phyloP scores from a whole-genome alignment of 2,888 invertebrate genomes.

The Troilus luridus region DNA sequence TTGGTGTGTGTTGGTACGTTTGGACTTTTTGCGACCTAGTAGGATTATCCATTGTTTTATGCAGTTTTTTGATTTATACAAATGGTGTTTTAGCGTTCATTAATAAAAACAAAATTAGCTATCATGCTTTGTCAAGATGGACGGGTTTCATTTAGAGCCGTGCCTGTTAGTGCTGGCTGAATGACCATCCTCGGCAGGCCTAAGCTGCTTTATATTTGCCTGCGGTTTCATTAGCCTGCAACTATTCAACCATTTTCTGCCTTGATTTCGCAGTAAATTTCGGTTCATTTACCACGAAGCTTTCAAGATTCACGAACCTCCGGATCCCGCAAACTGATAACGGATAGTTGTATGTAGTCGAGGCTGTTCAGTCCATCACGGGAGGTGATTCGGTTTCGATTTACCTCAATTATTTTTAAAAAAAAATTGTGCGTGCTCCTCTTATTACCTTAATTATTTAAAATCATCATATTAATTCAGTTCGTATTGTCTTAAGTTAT shows the following conservation, averaged over 20 bases:
- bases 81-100: no score
- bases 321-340: not conserved
- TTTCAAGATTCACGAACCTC: not conserved
- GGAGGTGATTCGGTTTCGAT: not conserved
- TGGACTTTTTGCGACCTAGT: no score
- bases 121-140: not conserved
- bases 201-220: conserved; percentile 8
- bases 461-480: no score
- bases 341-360: not conserved
- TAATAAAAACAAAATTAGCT: no score
- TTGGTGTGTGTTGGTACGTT: no score
- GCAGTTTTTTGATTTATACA: no score
- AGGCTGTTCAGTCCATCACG: not conserved
- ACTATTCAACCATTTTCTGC: conserved; percentile 24
- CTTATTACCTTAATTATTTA: no score
- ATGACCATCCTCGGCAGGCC: not conserved
- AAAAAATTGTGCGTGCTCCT: no score
- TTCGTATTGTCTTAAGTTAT: no score
- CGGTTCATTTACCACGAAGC: not conserved
- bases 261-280: conserved; percentile 25
- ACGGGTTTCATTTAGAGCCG: not conserved
- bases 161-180: not conserved
- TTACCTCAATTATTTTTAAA: no score
- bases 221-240: conserved; percentile 19
- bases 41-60: no score